phyloP scores from a whole-genome alignment of 2,888 invertebrate species.

The Mesorhabditis spiculigera region DNA sequence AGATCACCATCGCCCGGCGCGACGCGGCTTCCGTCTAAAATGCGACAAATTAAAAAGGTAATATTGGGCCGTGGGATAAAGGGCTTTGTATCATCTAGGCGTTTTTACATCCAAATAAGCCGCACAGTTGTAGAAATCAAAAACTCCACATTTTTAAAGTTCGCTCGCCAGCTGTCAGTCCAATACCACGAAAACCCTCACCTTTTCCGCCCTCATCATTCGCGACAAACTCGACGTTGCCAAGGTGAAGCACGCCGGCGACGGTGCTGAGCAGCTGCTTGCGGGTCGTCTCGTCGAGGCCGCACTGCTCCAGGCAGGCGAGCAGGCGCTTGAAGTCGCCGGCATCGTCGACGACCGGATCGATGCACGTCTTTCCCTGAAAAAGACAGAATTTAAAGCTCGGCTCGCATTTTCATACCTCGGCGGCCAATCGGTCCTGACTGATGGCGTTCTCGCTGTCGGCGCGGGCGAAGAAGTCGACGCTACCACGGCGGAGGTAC shows the following conservation, averaged over 20 bases:
- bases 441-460: neutral
- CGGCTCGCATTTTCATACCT: constrained; percentile 5
- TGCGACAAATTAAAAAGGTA: neutral
- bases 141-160: no score
- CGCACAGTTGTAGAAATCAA: no score
- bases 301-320: constrained; percentile 74
- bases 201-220: constrained; percentile 76
- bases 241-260: constrained; percentile 81
- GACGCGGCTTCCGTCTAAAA: constrained; percentile 63
- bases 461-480: constrained; percentile 34
- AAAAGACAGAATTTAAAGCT: neutral
- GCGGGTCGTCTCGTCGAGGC: constrained; percentile 68
- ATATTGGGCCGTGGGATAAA: neutral
- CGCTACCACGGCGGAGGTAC: constrained; percentile 41
- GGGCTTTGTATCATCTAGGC: no score
- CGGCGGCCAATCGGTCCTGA: neutral
- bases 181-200: neutral
- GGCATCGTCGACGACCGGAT: constrained; percentile 87
- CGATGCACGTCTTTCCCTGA: constrained; percentile 59
- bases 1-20: constrained; percentile 67
- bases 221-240: constrained; percentile 92
- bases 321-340: constrained; percentile 81
- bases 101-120: no score
- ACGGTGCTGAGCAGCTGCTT: constrained; percentile 59
- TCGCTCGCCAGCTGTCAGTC: no score